Conservation (phyloP, 1,140 invertebrate genomes). For the Hyphantria cunea region DNA sequence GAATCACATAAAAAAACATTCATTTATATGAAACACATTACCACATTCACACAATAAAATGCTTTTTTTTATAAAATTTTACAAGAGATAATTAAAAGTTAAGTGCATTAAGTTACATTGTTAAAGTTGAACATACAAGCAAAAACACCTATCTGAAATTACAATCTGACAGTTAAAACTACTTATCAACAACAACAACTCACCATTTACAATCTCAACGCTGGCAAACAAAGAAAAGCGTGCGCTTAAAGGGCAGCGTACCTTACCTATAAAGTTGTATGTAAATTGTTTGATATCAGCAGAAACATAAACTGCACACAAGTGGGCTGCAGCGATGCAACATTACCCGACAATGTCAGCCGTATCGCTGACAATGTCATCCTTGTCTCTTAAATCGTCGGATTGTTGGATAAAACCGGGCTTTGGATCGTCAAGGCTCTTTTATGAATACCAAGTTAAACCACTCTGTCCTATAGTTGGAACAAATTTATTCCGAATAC, state of each 20-base stretch:
- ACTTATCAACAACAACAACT: neutral
- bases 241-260: conserved; percentile 21
- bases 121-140: neutral
- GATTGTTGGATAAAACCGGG: conserved; percentile 49
- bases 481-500: conserved; percentile 23
- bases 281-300: conserved; percentile 43
- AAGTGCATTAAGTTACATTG: neutral
- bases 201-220: neutral
- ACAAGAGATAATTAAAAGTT: no score
- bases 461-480: conserved; percentile 14
- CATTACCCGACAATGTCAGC: conserved; percentile 34
- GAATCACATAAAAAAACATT: no score
- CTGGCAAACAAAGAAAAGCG: conserved; percentile 2
- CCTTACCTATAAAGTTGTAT: conserved; percentile 29
- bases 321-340: conserved; percentile 40
- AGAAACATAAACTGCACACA: conserved; percentile 43
- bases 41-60: no score
- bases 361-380: conserved; percentile 43
- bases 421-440: conserved; percentile 35
- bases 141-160: neutral
- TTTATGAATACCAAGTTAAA: conserved; percentile 34
- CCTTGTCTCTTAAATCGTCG: conserved; percentile 55
- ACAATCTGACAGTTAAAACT: neutral
- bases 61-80: no score
- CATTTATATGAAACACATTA: no score